Evolutionary conservation across 2,113 vertebrate genomes (phyloP).

Genomic region (Saiga tatarica): DNA sequence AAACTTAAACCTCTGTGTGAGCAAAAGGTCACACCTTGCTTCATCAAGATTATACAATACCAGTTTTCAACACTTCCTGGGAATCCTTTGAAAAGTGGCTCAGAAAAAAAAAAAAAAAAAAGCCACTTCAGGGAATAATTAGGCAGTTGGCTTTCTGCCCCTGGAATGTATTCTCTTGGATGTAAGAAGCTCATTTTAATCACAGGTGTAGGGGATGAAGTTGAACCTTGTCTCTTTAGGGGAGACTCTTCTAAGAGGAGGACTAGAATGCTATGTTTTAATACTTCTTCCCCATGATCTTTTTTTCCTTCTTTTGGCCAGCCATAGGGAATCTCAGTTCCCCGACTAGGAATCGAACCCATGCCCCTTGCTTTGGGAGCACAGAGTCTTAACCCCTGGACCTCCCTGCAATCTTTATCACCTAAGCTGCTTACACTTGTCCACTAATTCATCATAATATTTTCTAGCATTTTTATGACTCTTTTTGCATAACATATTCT

Average conservation of each 20-base stretch:
- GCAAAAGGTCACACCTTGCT: background rate
- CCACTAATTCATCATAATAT: background rate
- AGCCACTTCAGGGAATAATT: background rate
- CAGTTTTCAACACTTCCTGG: background rate
- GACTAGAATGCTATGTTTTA: background rate
- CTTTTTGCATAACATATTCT: background rate
- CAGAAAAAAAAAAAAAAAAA: background rate
- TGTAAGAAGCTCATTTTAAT: background rate
- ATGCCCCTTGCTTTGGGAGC: background rate
- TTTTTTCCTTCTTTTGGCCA: background rate
- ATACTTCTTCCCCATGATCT: background rate
- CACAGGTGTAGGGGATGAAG: background rate
- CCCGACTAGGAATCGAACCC: background rate
- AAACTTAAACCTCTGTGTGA: background rate
- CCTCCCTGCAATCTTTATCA: background rate
- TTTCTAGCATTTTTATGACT: background rate
- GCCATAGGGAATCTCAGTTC: background rate
- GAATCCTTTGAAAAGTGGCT: background rate
- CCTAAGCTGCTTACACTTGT: background rate
- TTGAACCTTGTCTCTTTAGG: background rate
- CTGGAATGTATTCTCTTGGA: background rate
- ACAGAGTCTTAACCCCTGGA: background rate
- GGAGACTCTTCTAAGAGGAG: background rate
- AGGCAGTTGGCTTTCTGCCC: background rate
- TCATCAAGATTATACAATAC: background rate